Conservation (phyloP, 2,888 invertebrate genomes). For the Danaus chrysippus region DNA sequence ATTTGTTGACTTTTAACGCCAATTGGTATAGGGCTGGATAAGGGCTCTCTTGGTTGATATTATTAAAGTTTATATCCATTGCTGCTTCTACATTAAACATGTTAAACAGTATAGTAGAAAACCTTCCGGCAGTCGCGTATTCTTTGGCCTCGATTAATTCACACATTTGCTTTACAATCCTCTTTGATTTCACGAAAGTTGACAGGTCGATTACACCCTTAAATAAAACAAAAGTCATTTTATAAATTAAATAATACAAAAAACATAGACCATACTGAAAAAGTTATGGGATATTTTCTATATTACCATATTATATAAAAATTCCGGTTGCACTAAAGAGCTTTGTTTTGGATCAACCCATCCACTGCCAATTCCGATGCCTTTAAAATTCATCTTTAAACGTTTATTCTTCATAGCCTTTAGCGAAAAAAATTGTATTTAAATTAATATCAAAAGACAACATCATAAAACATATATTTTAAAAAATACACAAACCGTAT, state of each 20-base stretch:
- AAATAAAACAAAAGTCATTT: conserved; percentile 28
- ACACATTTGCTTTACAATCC: conserved; percentile 45
- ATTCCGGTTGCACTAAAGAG: conserved; percentile 52
- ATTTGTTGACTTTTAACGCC: conserved; percentile 49
- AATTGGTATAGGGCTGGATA: conserved; percentile 48
- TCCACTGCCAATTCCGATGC: conserved; percentile 68
- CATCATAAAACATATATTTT: background rate
- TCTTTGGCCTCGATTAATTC: conserved; percentile 47
- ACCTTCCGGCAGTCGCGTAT: conserved; percentile 41
- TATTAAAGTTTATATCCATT: conserved; percentile 58
- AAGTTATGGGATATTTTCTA: background rate
- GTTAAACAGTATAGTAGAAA: conserved; percentile 45
- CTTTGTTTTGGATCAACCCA: conserved; percentile 70
- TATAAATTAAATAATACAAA: background rate
- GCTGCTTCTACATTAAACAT: conserved; percentile 44
- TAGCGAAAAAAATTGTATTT: conserved; percentile 21
- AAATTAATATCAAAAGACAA: conserved; percentile 5
- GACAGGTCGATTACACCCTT: conserved; percentile 60
- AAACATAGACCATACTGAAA: background rate
- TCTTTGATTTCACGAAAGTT: conserved; percentile 45
- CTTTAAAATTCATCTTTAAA: conserved; percentile 66
- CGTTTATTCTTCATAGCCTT: conserved; percentile 62
- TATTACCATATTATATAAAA: conserved; percentile 56
- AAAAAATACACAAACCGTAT: conserved; percentile 43
- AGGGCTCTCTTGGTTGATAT: conserved; percentile 53